Evolutionary conservation across 2,113 vertebrate species (phyloP), one percentile per base, ranked within the genome.

Genomic region (Polypterus bichir): DNA sequence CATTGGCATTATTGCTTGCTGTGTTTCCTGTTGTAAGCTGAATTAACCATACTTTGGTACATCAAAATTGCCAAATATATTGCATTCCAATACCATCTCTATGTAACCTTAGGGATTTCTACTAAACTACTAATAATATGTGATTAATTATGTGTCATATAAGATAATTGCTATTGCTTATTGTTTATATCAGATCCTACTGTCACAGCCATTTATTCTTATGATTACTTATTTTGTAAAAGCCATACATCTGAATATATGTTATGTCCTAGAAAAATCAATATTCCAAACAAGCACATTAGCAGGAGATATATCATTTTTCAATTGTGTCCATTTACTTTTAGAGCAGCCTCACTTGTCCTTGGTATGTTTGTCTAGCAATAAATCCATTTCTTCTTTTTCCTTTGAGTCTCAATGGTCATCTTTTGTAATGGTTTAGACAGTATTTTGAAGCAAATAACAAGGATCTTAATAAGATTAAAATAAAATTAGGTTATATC

Each of bases 331-430:
- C 44, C 65, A 49, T 70, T 71, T 58, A 60, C 68, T 66, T 74
- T 62, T 3, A 47, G 68, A 56, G 68, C 77, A 74, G 68, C 70
- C 77, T 60, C 75, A 67, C 70, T 65, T 60, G 66, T 66, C 48
- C 63, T 49, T 73, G 71, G 64, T 69, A 64, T 66, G 69, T 77
- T 73, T 70, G 68, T 54, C 60, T 75, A 73, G 69, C 72, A 68
- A 73, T 71, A 80, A 81, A 86, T 81, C 73, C 78, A 81, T 76
- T 69, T 83, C 80, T 79, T 65, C 70, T 64, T 71, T 66, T 69
- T 62, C 49, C 73, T 68, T 67, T 70, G 71, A 71, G 49, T 69
- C 83, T 79, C 80, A 84, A 81, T 86, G 82, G 62, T 74, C 67
- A 68, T 67, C 79, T 79, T 79, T 71, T 74, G 68, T 68, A 56